Base-by-base conservation (phyloP, 2,888 invertebrate species). In the Apocheima hispidaria region DNA sequence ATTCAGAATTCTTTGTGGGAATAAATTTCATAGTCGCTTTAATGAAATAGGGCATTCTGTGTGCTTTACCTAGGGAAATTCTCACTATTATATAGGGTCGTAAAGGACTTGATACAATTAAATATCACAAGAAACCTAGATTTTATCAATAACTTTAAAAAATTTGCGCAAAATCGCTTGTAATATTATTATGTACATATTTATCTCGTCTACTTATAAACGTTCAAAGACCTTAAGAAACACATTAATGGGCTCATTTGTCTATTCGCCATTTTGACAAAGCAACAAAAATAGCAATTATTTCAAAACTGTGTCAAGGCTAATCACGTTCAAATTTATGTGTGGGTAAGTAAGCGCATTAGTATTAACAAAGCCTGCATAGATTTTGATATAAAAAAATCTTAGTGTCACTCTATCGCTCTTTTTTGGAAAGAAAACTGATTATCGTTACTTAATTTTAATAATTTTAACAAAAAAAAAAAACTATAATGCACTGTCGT, bases 301-400 rank as follows among this genome's bases (percentile, higher is more conserved):
- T 69, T 68, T 58, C 63, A 65, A 65, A 75, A 70, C 66, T 66
- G 56, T 72, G 73, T 73, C 73, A 71, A 68, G 77, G 77, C 44
- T 69, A 65, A 68, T 63, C 60, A 51, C 63, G 66, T 59, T 70
- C 70, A 69, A 59, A 58, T 41, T 52, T 38, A 57, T 44, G 50
- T 52, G 48, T 58, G 53, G 50, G 44, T 33, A 23, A 46, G 14
- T 40, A 38, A 43, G 50, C 12, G 20, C 51, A 33, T 50, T 50
- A 44, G 41, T 57, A n/a, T n/a, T n/a, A 57, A 61, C 59, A 53
- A 48, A 48, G 51, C 16, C 16, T 35, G 21, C 18, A 28, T 30
- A 30, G 51, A 26, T 40, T 38, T 40, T 30, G 30, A 40, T 41
- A 3, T 12, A 30, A 35, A 28, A n/a, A n/a, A n/a, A n/a, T n/a